Evolutionary conservation across 2,888 invertebrate species (phyloP).

Genomic region (Pristionchus exspectatus): DNA sequence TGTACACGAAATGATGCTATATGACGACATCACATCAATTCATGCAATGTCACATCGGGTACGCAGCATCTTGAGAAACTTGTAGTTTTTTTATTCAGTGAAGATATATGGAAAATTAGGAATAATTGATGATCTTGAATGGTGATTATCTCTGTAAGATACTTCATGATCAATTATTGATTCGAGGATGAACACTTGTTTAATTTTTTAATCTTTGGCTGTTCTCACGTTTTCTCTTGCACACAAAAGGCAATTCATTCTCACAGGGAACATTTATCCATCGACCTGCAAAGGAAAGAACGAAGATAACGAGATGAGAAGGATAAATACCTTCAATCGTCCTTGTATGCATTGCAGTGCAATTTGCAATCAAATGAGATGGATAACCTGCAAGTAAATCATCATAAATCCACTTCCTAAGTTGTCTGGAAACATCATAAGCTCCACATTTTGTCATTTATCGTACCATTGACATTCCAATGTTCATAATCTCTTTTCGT

Average conservation of each 20-base stretch:
- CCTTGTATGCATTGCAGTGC: neutral
- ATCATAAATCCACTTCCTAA: no score
- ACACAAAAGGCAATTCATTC: neutral
- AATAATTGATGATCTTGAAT: neutral
- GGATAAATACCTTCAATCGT: neutral
- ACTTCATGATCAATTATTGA: neutral
- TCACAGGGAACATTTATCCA: constrained; percentile 20
- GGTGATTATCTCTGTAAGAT: neutral
- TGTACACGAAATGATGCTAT: neutral
- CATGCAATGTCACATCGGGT: no score
- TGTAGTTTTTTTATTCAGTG: no score
- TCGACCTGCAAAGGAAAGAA: neutral
- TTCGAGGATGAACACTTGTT: neutral
- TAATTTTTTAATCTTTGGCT: neutral
- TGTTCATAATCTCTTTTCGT: constrained; percentile 30
- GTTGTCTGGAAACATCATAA: no score
- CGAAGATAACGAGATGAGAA: neutral
- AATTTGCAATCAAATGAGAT: constrained; percentile 1
- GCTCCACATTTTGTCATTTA: neutral
- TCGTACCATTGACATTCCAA: neutral
- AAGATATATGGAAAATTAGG: no score
- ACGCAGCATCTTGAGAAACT: no score
- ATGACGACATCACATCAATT: neutral
- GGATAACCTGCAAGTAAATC: neutral
- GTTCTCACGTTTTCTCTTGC: constrained; percentile 6